These are phyloP conservation scores for Oegoconia quadripuncta DNA, from an alignment of 2,888 invertebrate genomes.

Conservation along the genomic window DNA sequence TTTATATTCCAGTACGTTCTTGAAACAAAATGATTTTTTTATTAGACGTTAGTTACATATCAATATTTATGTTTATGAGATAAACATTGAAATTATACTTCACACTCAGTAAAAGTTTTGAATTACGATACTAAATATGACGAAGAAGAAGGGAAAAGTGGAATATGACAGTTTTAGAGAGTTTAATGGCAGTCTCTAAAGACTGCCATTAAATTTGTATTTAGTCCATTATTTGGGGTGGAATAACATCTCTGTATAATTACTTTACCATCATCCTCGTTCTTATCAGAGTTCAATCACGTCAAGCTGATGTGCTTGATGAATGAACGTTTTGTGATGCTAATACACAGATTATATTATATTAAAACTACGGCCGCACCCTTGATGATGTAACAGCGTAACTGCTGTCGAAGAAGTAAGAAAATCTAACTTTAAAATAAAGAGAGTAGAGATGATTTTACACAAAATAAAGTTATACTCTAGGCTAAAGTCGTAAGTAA, in stretches of 20 bases:
- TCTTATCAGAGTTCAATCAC: conserved; percentile 56
- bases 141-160: too few relatives aligned
- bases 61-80: neutral
- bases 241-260: conserved; percentile 39
- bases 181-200: too few relatives aligned
- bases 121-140: conserved; percentile 1
- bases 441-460: neutral
- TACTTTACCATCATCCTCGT: conserved; percentile 30
- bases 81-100: neutral
- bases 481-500: conserved; percentile 4
- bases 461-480: neutral
- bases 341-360: conserved; percentile 39
- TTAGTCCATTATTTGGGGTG: too few relatives aligned
- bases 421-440: neutral
- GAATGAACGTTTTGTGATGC: conserved; percentile 75
- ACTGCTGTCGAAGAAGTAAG: neutral
- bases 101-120: too few relatives aligned
- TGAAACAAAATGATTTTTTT: too few relatives aligned
- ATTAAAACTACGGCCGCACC: conserved; percentile 33
- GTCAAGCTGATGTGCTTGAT: conserved; percentile 61
- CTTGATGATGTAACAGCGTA: conserved; percentile 4
- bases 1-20: too few relatives aligned
- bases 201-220: too few relatives aligned
- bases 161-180: too few relatives aligned
- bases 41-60: too few relatives aligned